Conservation (phyloP, 2,797 vertebrate species). For the Dermochelys coriacea region DNA sequence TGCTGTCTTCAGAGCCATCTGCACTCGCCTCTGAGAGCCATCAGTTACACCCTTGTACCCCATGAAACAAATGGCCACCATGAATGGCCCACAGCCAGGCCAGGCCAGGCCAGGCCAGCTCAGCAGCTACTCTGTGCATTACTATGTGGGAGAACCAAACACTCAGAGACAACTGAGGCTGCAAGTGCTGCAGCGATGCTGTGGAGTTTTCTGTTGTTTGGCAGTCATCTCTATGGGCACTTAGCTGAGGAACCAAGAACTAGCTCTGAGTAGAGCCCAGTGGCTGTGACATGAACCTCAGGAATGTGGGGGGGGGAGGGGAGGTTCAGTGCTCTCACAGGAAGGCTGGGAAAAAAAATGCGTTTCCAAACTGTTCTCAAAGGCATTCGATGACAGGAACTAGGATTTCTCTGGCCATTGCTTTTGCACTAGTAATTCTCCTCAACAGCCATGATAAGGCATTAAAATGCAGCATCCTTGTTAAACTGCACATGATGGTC, state of each 20-base stretch:
- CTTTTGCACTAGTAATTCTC: not conserved
- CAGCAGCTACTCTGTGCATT: not conserved
- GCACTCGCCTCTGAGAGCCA: not conserved
- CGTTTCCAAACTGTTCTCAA: not conserved
- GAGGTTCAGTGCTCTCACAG: not conserved
- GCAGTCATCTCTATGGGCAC: slow-evolving; percentile 6
- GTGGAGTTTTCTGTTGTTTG: not conserved
- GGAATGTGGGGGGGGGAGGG: not conserved
- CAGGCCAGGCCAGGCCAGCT: not conserved
- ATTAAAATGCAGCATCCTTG: not conserved
- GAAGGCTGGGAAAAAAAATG: not conserved
- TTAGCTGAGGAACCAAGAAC: not conserved
- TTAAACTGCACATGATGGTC: not conserved
- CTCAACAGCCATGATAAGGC: not conserved
- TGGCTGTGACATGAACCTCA: not conserved
- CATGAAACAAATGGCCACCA: fast-evolving
- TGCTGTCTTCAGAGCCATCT: not conserved
- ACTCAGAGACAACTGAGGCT: not conserved
- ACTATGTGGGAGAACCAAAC: not conserved
- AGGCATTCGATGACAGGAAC: not conserved
- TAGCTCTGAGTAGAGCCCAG: not conserved
- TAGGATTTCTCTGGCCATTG: not conserved
- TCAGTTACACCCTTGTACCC: not conserved
- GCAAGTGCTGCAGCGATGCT: not conserved
- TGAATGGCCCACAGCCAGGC: not conserved